Percentiles rank a stretch among this genome's conserved stretches.
Evolutionary conservation across 2,113 vertebrate genomes (phyloP).

Genomic region (Clupea harengus): DNA sequence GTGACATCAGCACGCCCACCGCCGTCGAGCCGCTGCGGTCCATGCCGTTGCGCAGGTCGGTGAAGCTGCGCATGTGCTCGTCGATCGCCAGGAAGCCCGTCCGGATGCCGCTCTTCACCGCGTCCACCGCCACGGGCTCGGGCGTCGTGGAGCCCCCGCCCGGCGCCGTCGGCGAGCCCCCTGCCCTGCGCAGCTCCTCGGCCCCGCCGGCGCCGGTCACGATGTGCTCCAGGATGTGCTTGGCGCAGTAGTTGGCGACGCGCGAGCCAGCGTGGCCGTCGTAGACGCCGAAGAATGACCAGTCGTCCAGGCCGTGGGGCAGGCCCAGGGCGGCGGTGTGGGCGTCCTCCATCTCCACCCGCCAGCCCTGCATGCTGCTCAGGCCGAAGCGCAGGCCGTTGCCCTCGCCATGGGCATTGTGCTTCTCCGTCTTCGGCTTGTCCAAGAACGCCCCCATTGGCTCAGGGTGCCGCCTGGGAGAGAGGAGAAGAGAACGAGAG

Average conservation of each 20-base stretch:
- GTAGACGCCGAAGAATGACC: constrained; percentile 98
- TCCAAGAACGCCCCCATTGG: constrained; percentile 98
- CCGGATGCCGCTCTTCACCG: constrained; percentile 90
- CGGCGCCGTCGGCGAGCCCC: constrained; percentile 43
- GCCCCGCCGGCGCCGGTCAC: constrained; percentile 63
- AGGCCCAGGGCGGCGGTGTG: constrained; percentile 93
- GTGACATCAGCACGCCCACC: constrained; percentile 91
- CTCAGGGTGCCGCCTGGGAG: constrained; percentile 76
- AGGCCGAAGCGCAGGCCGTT: constrained; percentile 91
- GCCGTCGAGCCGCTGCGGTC: constrained; percentile 97
- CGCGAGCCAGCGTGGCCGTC: constrained; percentile 97
- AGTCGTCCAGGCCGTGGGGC: constrained; percentile 88
- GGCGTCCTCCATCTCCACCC: constrained; percentile 99
- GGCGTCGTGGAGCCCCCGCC: constrained; percentile 50
- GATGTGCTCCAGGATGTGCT: constrained; percentile 95
- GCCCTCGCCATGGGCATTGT: constrained; percentile 89
- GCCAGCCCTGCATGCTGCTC: constrained; percentile 99
- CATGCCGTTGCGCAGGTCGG: constrained; percentile 94
- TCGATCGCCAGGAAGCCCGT: constrained; percentile 97
- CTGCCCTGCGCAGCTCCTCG: constrained; percentile 36
- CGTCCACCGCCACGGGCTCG: constrained; percentile 80
- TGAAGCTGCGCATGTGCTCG: constrained; percentile 97
- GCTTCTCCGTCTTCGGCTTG: constrained; percentile 99
- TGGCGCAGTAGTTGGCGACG: constrained; percentile 95
- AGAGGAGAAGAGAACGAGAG: constrained; percentile 44